Conservation (phyloP, 2,797 vertebrate species). For the Gymnothorax javanicus region DNA sequence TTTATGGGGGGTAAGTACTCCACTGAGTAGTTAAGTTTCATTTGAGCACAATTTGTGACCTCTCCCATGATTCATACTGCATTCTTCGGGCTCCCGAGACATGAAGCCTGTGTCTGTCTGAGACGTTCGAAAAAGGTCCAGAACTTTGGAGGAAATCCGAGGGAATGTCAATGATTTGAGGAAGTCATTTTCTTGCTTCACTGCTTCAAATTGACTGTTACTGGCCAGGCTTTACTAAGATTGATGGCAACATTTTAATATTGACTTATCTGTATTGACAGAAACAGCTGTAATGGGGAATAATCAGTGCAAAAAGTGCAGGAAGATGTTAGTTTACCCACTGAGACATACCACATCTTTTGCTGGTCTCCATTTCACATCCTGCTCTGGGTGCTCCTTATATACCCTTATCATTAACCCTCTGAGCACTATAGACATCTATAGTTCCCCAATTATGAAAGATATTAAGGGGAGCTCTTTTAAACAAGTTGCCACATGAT, state of each 20-base stretch:
- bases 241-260: conserved; percentile 42
- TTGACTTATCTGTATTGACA: conserved; percentile 50
- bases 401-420: neutral
- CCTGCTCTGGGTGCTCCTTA: neutral
- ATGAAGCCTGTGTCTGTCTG: neutral
- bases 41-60: neutral
- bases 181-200: conserved; percentile 38
- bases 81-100: neutral
- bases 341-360: conserved; percentile 7
- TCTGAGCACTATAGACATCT: too few species aligned
- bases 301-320: conserved; percentile 45
- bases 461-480: too few species aligned
- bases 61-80: neutral
- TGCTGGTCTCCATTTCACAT: neutral
- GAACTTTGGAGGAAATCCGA: neutral
- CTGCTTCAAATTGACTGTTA: conserved; percentile 47
- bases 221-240: conserved; percentile 58
- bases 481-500: too few species aligned
- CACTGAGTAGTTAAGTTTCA: neutral
- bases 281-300: conserved; percentile 36
- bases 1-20: neutral
- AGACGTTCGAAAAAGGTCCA: neutral
- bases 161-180: conserved; percentile 23
- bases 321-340: conserved; percentile 17
- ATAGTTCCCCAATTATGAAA: too few species aligned